Percentiles rank a stretch among this genome's conserved stretches.
Evolutionary conservation across 2,888 invertebrate genomes (phyloP).

Genomic region (Sinodicranocentrus sp.): DNA sequence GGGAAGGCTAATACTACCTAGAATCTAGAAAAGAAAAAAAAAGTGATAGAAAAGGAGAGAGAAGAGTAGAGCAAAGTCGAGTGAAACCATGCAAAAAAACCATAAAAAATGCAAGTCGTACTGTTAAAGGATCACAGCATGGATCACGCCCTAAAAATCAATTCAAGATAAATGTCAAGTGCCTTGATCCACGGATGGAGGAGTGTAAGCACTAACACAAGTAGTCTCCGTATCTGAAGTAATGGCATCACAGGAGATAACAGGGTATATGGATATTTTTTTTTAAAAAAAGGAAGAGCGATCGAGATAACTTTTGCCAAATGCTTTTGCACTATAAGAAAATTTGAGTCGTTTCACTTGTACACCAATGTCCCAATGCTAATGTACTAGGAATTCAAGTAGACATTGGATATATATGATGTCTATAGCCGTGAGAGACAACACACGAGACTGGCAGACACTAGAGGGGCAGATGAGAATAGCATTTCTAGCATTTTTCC

Average conservation of each 20-base stretch:
- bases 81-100: slow-evolving; percentile 58
- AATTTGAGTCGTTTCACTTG: not conserved
- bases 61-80: slow-evolving; percentile 33
- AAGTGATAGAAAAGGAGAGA: not conserved
- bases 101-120: slow-evolving; percentile 59
- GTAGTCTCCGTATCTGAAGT: not conserved
- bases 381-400: not conserved
- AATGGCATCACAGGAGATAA: slow-evolving; percentile 2
- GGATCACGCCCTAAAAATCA: slow-evolving; percentile 64
- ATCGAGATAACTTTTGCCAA: slow-evolving; percentile 39
- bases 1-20: slow-evolving; percentile 10
- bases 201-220: not conserved
- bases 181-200: slow-evolving; percentile 47
- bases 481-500: not conserved
- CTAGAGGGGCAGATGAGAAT: not conserved
- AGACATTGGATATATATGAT: not conserved
- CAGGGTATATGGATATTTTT: no score
- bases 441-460: not conserved
- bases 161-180: slow-evolving; percentile 64
- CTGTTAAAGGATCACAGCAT: slow-evolving; percentile 60
- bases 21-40: no score
- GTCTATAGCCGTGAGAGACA: not conserved
- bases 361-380: not conserved
- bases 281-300: slow-evolving; percentile 24
- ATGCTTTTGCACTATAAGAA: slow-evolving; percentile 12